Conservation (phyloP, 2,113 vertebrate species). For the Copsychus sechellarum region DNA sequence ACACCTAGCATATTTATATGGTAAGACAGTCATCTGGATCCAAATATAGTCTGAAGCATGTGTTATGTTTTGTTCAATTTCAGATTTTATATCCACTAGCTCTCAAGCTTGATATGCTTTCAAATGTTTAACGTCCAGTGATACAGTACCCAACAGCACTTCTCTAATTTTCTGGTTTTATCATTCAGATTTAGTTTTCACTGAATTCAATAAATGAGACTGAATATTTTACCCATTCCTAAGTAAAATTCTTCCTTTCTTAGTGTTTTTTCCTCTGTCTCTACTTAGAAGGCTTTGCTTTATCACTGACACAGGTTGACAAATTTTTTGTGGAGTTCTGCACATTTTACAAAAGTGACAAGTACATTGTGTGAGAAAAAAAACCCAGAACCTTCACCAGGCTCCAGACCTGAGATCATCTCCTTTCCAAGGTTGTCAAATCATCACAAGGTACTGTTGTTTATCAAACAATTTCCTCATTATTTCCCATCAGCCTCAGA, state of each 20-base stretch:
- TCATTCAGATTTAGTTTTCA: background rate
- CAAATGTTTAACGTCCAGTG: background rate
- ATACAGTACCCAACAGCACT: background rate
- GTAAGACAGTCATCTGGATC: background rate
- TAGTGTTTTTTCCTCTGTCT: background rate
- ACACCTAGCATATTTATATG: background rate
- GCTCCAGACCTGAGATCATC: background rate
- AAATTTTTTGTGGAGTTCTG: background rate
- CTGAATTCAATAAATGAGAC: background rate
- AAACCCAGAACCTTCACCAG: background rate
- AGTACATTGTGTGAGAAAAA: background rate
- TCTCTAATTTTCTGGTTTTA: background rate
- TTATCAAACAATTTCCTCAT: conserved; percentile 37
- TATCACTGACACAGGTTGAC: background rate
- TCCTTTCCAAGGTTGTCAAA: background rate
- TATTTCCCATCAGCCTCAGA: conserved; percentile 18
- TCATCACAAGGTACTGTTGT: background rate
- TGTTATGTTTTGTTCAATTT: background rate
- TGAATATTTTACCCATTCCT: background rate
- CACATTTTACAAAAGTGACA: background rate
- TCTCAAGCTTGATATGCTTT: background rate
- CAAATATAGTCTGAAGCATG: background rate
- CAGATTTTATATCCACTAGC: background rate
- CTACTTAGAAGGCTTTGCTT: background rate
- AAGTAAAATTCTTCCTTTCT: background rate